Evolutionary conservation across 2,888 invertebrate species (phyloP).

Genomic region (Ochropleura leucogaster): DNA sequence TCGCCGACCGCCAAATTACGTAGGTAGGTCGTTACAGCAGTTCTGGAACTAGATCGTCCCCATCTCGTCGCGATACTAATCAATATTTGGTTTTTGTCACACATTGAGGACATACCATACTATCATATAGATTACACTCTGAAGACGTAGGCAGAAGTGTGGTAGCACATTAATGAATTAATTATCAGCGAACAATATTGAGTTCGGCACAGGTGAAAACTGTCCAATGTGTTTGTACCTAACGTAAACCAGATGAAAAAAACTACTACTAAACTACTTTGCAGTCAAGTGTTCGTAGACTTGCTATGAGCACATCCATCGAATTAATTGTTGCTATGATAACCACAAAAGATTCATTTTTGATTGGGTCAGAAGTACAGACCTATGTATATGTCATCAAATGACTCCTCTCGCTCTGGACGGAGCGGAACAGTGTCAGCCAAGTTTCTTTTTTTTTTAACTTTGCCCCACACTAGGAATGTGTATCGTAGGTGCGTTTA

Average conservation of each 20-base stretch:
- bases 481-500: too few species aligned
- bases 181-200: neutral
- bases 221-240: too few species aligned
- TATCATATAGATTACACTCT: neutral
- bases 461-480: too few species aligned
- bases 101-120: neutral
- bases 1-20: constrained; percentile 59
- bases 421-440: too few species aligned
- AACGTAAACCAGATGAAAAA: neutral
- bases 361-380: too few species aligned
- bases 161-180: neutral
- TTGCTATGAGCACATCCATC: constrained; percentile 5
- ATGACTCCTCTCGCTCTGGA: too few species aligned
- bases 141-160: too few species aligned
- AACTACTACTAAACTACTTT: neutral
- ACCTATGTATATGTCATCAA: too few species aligned
- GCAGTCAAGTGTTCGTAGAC: neutral
- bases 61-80: constrained; percentile 9
- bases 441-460: too few species aligned
- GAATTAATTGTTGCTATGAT: neutral
- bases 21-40: constrained; percentile 42
- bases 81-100: constrained; percentile 11
- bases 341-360: neutral
- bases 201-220: too few species aligned
- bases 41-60: constrained; percentile 27